A percentile compares a stretch with the other conserved stretches of the same genome.
phyloP scores from a whole-genome alignment of 2,888 invertebrate species.

The Hermaeophaga mercurialis region DNA sequence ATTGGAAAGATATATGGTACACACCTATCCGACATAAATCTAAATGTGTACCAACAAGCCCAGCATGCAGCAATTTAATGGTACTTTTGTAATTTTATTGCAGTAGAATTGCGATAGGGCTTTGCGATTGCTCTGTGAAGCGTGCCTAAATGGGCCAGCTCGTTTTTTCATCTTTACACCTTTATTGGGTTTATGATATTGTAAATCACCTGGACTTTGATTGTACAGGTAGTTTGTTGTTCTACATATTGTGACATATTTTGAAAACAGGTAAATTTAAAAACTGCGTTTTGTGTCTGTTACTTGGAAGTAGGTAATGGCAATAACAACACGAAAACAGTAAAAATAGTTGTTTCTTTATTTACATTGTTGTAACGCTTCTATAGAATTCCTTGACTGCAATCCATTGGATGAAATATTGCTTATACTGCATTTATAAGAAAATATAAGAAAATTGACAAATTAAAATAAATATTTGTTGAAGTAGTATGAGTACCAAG shows the following conservation, averaged over 20 bases:
- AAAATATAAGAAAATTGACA: too few relatives aligned
- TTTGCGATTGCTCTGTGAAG: constrained; percentile 20
- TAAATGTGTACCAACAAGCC: constrained; percentile 41
- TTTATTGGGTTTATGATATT: constrained; percentile 13
- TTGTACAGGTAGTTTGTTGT: constrained; percentile 8
- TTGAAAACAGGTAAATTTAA: constrained; percentile 1
- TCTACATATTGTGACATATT: not conserved
- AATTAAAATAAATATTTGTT: too few relatives aligned
- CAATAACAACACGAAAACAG: too few relatives aligned
- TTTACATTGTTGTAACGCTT: too few relatives aligned
- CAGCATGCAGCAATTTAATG: constrained; percentile 37
- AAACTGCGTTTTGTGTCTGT: too few relatives aligned
- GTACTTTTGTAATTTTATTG: constrained; percentile 31
- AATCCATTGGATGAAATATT: too few relatives aligned
- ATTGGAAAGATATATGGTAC: constrained; percentile 37
- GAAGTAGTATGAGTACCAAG: too few relatives aligned
- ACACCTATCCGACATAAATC: constrained; percentile 39
- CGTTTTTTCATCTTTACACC: constrained; percentile 20
- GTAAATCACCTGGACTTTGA: constrained; percentile 13
- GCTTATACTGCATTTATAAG: too few relatives aligned
- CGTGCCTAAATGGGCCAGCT: constrained; percentile 28
- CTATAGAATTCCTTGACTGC: too few relatives aligned
- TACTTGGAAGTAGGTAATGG: too few relatives aligned
- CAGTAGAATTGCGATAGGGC: constrained; percentile 18
- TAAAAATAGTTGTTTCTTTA: too few relatives aligned